Conservation (phyloP, 2,113 vertebrate genomes). For the Charina bottae region DNA sequence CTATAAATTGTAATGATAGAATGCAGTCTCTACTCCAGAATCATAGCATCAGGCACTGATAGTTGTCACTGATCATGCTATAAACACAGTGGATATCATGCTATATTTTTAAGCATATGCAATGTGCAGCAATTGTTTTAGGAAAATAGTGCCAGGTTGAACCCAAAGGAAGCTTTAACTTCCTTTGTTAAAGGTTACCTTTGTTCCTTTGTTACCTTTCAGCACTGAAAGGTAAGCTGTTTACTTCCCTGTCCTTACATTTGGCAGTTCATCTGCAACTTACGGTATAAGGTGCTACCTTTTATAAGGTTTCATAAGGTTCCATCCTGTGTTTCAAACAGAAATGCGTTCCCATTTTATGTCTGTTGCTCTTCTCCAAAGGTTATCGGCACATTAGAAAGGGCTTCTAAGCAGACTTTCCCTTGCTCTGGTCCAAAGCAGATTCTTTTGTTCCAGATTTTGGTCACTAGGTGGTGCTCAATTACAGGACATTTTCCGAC, state of each 20-base stretch:
- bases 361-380: slow-evolving; percentile 16
- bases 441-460: background rate
- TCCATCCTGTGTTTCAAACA: background rate
- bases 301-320: background rate
- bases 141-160: background rate
- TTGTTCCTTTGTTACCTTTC: too few species aligned
- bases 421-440: background rate
- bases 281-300: background rate
- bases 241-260: background rate
- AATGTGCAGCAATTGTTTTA: background rate
- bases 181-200: too few species aligned
- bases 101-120: background rate
- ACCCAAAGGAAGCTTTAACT: background rate
- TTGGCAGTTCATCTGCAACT: background rate
- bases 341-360: background rate
- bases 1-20: too few species aligned
- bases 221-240: background rate
- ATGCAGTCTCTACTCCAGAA: background rate
- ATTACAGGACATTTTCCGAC: background rate
- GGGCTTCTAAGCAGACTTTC: background rate
- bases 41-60: background rate
- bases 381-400: slow-evolving; percentile 37
- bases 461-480: slow-evolving; percentile 44
- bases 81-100: background rate
- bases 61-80: too few species aligned